phyloP scores from a whole-genome alignment of 2,113 vertebrate species.

The Coturnix japonica region DNA sequence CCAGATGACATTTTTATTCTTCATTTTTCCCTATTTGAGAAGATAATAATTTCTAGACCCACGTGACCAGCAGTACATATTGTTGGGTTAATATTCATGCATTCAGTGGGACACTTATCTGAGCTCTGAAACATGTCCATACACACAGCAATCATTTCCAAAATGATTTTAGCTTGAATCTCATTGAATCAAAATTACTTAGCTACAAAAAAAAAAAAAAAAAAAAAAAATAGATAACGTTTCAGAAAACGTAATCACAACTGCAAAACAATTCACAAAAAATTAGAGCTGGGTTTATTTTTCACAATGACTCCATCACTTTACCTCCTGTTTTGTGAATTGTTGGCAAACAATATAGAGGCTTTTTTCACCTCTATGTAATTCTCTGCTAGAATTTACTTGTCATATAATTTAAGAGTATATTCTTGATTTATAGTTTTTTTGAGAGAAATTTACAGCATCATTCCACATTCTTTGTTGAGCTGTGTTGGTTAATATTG shows the following conservation, averaged over 20 bases:
- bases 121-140: background rate
- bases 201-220: background rate
- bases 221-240: background rate
- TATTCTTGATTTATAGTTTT: conserved; percentile 48
- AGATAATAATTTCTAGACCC: background rate
- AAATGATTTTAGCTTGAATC: conserved; percentile 22
- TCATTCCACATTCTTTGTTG: conserved; percentile 11
- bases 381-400: background rate
- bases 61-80: background rate
- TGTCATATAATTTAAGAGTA: background rate
- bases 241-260: background rate
- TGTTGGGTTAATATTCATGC: background rate
- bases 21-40: background rate
- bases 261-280: background rate
- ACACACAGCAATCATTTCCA: background rate
- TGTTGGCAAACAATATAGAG: background rate
- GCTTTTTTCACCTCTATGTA: background rate
- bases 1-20: background rate
- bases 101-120: background rate
- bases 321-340: background rate
- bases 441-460: conserved; percentile 30
- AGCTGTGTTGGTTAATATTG: conserved; percentile 26
- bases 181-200: conserved; percentile 10
- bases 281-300: background rate
- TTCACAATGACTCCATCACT: background rate